A percentile compares a stretch with the other conserved stretches of the same genome.
These are phyloP conservation scores for Danaus chrysippus DNA, from an alignment of 2,888 invertebrate genomes.

Conservation along the genomic window DNA sequence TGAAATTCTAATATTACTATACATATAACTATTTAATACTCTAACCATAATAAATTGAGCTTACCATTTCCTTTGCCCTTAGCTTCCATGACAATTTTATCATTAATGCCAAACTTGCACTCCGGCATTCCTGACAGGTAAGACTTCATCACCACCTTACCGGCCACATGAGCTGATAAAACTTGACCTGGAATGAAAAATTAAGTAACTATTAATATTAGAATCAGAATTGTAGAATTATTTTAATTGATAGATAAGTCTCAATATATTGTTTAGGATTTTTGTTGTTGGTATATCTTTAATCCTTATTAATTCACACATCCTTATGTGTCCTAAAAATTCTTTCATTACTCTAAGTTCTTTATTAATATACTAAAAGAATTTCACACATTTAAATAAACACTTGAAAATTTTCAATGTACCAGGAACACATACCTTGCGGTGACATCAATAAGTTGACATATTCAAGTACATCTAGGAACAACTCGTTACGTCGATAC, in stretches of 20 bases:
- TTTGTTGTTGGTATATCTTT: too few relatives aligned
- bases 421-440: conserved; percentile 83
- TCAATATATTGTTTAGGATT: too few relatives aligned
- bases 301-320: too few relatives aligned
- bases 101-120: conserved; percentile 99
- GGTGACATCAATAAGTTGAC: conserved; percentile 99
- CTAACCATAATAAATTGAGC: conserved; percentile 22
- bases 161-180: conserved; percentile 98
- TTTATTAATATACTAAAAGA: too few relatives aligned
- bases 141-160: conserved; percentile 99
- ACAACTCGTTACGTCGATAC: conserved; percentile 98
- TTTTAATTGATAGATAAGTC: too few relatives aligned
- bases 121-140: conserved; percentile 99
- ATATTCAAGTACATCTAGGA: conserved; percentile 98
- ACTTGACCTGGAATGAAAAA: conserved; percentile 87
- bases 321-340: too few relatives aligned
- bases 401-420: too few relatives aligned
- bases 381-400: too few relatives aligned
- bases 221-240: too few relatives aligned
- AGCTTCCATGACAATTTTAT: conserved; percentile 99
- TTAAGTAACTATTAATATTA: too few relatives aligned
- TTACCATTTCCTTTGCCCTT: conserved; percentile 86
- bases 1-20: too few relatives aligned
- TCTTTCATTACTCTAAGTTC: too few relatives aligned
- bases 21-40: neutral